Conservation (phyloP, 1,140 invertebrate genomes). For the Drosophila pseudoobscura region DNA sequence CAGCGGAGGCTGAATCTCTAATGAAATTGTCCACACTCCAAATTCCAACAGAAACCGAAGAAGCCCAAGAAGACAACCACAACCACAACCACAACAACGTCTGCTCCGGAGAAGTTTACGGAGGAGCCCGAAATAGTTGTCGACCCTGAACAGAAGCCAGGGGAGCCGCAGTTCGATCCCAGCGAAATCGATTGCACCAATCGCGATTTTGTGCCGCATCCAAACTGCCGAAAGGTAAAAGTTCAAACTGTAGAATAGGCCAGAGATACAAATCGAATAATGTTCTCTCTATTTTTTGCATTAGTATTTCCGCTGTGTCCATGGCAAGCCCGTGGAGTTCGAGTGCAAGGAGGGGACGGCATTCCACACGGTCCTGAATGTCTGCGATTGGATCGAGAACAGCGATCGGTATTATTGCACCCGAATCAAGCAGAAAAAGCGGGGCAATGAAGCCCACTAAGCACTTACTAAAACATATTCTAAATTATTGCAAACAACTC, state of each 20-base stretch:
- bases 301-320: conserved; percentile 92
- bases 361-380: conserved; percentile 87
- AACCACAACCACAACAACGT: conserved; percentile 47
- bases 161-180: conserved; percentile 48
- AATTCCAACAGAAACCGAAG: conserved; percentile 52
- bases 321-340: conserved; percentile 89
- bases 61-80: conserved; percentile 64
- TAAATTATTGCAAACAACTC: conserved; percentile 31
- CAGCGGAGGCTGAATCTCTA: not conserved
- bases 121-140: conserved; percentile 48
- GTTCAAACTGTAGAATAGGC: not conserved
- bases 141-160: conserved; percentile 36
- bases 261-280: not conserved
- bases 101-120: conserved; percentile 40
- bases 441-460: conserved; percentile 48
- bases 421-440: conserved; percentile 47
- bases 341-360: conserved; percentile 88
- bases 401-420: conserved; percentile 85
- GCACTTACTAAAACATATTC: conserved; percentile 11
- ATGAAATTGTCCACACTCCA: not conserved
- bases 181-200: conserved; percentile 84
- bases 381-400: conserved; percentile 92
- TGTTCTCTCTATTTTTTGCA: not conserved
- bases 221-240: conserved; percentile 85
- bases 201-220: conserved; percentile 87